These are phyloP conservation scores for Drosophila varians DNA, from an alignment of 1,140 invertebrate genomes.

Conservation along the genomic window DNA sequence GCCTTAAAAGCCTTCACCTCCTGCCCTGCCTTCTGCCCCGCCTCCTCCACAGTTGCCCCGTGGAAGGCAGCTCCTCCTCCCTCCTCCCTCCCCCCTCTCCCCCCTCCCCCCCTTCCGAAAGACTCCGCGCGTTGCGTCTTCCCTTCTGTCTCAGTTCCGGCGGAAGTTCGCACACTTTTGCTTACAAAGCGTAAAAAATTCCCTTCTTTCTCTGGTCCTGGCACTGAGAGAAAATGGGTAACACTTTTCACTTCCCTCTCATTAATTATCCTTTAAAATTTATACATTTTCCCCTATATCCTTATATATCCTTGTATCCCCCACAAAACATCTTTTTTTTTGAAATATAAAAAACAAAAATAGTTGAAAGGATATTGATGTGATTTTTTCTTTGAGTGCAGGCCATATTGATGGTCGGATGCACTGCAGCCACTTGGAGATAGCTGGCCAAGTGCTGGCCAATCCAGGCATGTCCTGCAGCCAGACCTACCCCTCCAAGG, in stretches of 20 bases:
- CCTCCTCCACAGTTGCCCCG: not conserved
- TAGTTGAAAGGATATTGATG: too few species aligned
- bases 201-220: not conserved
- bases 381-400: not conserved
- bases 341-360: too few species aligned
- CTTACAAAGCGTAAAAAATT: conserved; percentile 49
- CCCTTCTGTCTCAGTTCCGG: conserved; percentile 28
- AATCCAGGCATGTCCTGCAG: conserved; percentile 3
- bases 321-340: too few species aligned
- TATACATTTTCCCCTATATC: too few species aligned
- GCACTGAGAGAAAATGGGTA: conserved; percentile 3
- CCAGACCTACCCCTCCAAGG: not conserved
- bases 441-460: conserved; percentile 33
- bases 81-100: too few species aligned
- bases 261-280: too few species aligned
- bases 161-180: conserved; percentile 66
- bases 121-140: conserved; percentile 7
- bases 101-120: not conserved
- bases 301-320: too few species aligned
- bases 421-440: conserved; percentile 37
- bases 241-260: not conserved
- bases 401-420: conserved; percentile 9
- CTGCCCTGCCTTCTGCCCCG: too few species aligned
- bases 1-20: conserved; percentile 33
- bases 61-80: too few species aligned